Conservation (phyloP, 2,113 vertebrate species). For the Apteryx owenii region DNA sequence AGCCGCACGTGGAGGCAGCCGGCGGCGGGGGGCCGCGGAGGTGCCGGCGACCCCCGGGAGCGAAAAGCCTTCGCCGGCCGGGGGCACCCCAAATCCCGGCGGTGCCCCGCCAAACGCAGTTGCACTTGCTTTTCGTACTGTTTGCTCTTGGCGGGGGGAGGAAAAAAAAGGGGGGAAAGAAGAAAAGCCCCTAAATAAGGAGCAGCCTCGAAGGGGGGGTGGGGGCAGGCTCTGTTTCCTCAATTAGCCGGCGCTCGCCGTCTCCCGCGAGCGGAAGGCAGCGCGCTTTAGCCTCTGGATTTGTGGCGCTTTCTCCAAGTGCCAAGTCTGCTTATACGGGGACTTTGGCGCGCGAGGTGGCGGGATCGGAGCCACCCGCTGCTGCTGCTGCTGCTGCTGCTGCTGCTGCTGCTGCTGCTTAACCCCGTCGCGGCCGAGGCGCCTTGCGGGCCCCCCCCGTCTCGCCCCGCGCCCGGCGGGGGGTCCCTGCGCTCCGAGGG, state of each 20-base stretch:
- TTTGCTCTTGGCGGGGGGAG: neutral
- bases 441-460: neutral
- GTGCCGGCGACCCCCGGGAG: neutral
- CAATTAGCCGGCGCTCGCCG: conserved; percentile 66
- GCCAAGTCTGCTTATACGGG: conserved; percentile 70
- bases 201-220: neutral
- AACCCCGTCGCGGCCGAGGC: conserved; percentile 36
- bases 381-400: neutral
- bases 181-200: neutral
- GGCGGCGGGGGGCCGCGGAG: neutral
- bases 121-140: conserved; percentile 44
- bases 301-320: conserved; percentile 65
- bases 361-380: conserved; percentile 25
- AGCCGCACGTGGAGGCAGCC: neutral
- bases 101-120: neutral
- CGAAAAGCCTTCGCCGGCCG: neutral
- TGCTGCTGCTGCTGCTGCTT: too few species aligned
- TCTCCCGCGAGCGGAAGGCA: conserved; percentile 63
- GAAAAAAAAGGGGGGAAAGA: too few species aligned
- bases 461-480: too few species aligned
- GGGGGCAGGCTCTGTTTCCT: conserved; percentile 71
- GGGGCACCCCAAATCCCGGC: neutral
- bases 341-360: conserved; percentile 51
- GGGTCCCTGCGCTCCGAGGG: too few species aligned
- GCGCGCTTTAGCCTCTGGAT: conserved; percentile 55